These are phyloP conservation scores for Perca schrenkii DNA, from an alignment of 2,113 vertebrate genomes.

Conservation along the genomic window DNA sequence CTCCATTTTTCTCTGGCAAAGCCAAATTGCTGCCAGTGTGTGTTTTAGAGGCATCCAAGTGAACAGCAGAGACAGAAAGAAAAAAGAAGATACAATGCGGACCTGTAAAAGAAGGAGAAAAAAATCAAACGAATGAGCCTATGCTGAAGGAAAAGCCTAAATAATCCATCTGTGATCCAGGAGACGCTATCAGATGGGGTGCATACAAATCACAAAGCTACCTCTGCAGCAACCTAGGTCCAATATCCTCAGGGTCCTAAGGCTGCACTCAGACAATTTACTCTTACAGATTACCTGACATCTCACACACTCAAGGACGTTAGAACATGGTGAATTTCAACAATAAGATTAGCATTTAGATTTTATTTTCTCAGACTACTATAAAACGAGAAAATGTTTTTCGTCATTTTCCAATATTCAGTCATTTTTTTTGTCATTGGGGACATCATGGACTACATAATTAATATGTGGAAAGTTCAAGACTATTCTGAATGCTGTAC, in stretches of 20 bases:
- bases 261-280: slow-evolving; percentile 72
- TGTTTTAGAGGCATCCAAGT: slow-evolving; percentile 51
- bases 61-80: slow-evolving; percentile 37
- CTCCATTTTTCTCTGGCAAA: slow-evolving; percentile 54
- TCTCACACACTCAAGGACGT: slow-evolving; percentile 29
- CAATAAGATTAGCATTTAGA: not conserved
- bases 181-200: slow-evolving; percentile 79
- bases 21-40: slow-evolving; percentile 46
- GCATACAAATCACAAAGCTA: slow-evolving; percentile 83
- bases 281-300: slow-evolving; percentile 41
- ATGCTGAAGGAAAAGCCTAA: slow-evolving; percentile 75
- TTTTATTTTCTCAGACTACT: slow-evolving; percentile 14
- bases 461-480: not conserved
- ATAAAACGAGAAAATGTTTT: slow-evolving; percentile 3
- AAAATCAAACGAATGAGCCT: slow-evolving; percentile 65
- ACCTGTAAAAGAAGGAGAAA: slow-evolving; percentile 38
- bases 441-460: not conserved
- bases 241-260: slow-evolving; percentile 85
- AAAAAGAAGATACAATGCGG: slow-evolving; percentile 27
- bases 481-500: not conserved
- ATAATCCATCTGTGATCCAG: slow-evolving; percentile 82
- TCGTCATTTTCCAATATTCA: slow-evolving; percentile 1
- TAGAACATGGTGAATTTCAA: slow-evolving; percentile 8
- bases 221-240: slow-evolving; percentile 81
- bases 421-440: not conserved